phyloP scores from a whole-genome alignment of 1,140 invertebrate genomes.

The Brachionus rubens region DNA sequence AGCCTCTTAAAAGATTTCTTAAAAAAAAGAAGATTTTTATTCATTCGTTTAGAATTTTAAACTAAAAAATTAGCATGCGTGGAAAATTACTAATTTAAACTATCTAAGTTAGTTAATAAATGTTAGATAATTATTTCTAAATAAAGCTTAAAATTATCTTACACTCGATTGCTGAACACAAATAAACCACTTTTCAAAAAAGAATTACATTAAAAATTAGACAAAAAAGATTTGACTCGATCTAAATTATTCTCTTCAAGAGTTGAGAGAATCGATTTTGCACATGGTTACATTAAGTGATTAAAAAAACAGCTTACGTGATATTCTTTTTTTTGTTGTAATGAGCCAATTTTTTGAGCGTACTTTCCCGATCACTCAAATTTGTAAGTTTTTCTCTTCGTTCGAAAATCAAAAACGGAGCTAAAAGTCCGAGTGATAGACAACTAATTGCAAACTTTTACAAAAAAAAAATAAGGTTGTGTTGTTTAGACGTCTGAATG shows the following conservation, averaged over 20 bases:
- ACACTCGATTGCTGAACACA: slow-evolving; percentile 22
- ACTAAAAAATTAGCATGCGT: too few species aligned
- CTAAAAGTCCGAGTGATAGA: slow-evolving; percentile 29
- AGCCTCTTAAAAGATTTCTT: slow-evolving; percentile 41
- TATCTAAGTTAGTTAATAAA: not conserved
- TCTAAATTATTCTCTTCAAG: too few species aligned
- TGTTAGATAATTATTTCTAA: not conserved
- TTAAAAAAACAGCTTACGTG: slow-evolving; percentile 1
- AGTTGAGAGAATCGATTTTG: too few species aligned
- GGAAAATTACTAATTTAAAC: not conserved
- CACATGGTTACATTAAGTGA: not conserved
- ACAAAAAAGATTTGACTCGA: too few species aligned
- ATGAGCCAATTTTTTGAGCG: slow-evolving; percentile 35
- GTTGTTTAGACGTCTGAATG: not conserved
- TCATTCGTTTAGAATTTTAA: too few species aligned
- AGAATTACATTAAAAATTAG: not conserved
- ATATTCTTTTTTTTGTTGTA: slow-evolving; percentile 41
- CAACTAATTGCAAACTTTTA: slow-evolving; percentile 40
- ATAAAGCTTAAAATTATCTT: slow-evolving; percentile 4
- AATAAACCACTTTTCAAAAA: slow-evolving; percentile 4
- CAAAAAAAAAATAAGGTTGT: not conserved
- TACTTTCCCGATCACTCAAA: slow-evolving; percentile 42
- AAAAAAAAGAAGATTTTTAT: not conserved
- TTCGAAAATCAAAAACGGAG: slow-evolving; percentile 38
- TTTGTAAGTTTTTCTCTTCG: slow-evolving; percentile 35